phyloP scores from a whole-genome alignment of 2,113 vertebrate species.

The Dasyornis broadbenti region DNA sequence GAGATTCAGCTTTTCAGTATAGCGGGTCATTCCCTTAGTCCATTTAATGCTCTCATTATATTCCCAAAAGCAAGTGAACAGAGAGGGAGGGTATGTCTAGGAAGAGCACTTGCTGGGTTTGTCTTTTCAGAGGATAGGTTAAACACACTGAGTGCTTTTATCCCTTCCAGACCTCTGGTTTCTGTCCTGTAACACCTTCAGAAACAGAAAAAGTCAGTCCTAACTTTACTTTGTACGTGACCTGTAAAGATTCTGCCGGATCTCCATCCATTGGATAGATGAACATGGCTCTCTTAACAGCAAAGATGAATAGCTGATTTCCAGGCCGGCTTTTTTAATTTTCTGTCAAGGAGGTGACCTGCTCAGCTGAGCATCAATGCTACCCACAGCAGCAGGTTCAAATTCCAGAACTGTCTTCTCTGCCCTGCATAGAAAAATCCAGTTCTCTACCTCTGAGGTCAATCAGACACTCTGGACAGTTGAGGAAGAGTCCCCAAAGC shows the following conservation, averaged over 20 bases:
- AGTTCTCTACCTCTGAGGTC: not conserved
- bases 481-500: not conserved
- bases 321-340: not conserved
- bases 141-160: not conserved
- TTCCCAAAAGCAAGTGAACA: not conserved
- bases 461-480: not conserved
- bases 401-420: not conserved
- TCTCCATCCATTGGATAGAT: not conserved
- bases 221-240: not conserved
- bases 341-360: not conserved
- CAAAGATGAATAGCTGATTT: conserved; percentile 5
- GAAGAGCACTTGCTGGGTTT: not conserved
- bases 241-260: not conserved
- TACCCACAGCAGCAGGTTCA: not conserved
- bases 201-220: conserved; percentile 1
- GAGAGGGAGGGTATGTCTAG: not conserved
- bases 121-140: not conserved
- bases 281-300: not conserved
- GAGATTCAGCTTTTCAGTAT: not conserved
- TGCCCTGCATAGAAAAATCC: not conserved
- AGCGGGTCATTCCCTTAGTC: not conserved
- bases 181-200: conserved; percentile 3
- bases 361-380: not conserved
- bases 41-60: not conserved
- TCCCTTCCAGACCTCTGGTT: not conserved